phyloP scores from a whole-genome alignment of 2,888 invertebrate genomes.

The Tenthredo distinguenda region DNA sequence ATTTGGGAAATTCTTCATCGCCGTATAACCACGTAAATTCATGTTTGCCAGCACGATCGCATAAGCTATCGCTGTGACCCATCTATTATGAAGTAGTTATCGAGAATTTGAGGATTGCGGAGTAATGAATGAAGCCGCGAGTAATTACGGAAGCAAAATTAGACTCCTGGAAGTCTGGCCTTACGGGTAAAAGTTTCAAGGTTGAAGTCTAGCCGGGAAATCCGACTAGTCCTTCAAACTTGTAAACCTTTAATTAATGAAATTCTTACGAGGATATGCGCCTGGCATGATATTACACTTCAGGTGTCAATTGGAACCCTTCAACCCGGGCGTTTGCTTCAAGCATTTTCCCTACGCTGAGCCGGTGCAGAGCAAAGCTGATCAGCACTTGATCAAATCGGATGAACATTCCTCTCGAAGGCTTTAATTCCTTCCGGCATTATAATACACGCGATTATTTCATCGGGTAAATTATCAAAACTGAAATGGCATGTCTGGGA shows the following conservation, averaged over 20 bases:
- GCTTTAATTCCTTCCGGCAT: background rate
- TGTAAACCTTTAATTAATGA: conserved; percentile 14
- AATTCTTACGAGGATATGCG: background rate
- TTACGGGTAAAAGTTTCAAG: background rate
- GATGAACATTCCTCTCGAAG: background rate
- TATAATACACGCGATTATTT: background rate
- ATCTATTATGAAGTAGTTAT: conserved; percentile 4
- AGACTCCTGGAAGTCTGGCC: background rate
- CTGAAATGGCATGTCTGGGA: background rate
- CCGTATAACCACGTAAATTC: background rate
- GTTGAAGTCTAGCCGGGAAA: background rate
- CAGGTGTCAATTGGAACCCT: background rate
- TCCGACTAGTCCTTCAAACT: conserved; percentile 13
- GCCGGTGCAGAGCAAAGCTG: background rate
- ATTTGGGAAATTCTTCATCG: background rate
- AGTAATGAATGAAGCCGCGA: background rate
- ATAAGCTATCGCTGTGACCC: background rate
- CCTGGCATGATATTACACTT: background rate
- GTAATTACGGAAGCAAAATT: background rate
- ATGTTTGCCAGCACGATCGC: background rate
- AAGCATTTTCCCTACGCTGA: background rate
- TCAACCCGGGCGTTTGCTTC: background rate
- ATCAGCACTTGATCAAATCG: background rate
- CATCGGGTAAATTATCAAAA: background rate
- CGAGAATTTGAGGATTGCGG: background rate